Conservation (phyloP, 2,113 vertebrate species). For the Chaetodon auriga region DNA sequence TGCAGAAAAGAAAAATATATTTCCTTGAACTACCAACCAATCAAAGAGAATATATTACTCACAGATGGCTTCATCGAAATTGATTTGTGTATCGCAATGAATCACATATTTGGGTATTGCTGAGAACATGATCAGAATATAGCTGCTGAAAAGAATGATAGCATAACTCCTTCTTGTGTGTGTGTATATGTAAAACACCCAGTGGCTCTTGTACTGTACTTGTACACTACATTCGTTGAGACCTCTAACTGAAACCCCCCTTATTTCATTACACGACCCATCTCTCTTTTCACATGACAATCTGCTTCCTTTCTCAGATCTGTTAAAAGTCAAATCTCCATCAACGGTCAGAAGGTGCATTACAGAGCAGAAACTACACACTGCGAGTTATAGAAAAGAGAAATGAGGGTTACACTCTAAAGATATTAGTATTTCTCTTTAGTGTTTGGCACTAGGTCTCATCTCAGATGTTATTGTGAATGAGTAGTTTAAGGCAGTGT, state of each 20-base stretch:
- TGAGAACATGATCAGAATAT: not conserved
- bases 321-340: not conserved
- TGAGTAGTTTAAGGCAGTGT: not conserved
- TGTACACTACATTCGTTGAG: not conserved
- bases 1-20: not conserved
- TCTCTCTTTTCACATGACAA: not conserved
- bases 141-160: not conserved
- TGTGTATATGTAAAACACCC: not conserved
- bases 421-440: not conserved
- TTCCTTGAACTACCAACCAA: not conserved
- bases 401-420: no score
- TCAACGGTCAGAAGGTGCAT: not conserved
- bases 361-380: not conserved
- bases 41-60: not conserved
- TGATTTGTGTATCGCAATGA: conserved; percentile 9
- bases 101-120: conserved; percentile 1
- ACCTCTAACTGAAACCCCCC: not conserved
- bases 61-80: not conserved
- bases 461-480: conserved; percentile 14
- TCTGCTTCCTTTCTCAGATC: not conserved
- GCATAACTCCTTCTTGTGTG: not conserved
- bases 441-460: not conserved
- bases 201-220: not conserved
- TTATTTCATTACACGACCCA: not conserved
- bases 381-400: not conserved